Evolutionary conservation across 2,797 vertebrate species (phyloP).

Genomic region (Cyclura pinguis): DNA sequence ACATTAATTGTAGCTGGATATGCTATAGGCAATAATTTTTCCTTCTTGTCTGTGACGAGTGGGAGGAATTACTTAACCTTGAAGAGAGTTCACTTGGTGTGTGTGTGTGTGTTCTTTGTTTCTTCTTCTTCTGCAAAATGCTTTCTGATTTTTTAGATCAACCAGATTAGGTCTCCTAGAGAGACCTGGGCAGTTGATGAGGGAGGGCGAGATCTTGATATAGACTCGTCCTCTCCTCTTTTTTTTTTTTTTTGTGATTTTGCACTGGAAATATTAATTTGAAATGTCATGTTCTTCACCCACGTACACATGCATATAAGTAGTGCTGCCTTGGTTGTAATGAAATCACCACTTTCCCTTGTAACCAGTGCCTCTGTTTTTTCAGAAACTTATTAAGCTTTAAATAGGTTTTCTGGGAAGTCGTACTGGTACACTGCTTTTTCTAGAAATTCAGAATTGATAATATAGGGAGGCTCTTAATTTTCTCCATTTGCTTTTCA

Average conservation of each 20-base stretch:
- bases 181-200: not conserved
- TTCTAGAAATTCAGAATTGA: not conserved
- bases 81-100: slow-evolving; percentile 13
- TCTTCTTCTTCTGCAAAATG: not conserved
- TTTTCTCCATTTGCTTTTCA: not conserved
- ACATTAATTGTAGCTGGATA: slow-evolving; percentile 37
- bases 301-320: not conserved
- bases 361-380: not conserved
- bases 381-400: not conserved
- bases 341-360: not conserved
- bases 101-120: slow-evolving; percentile 15
- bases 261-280: not conserved
- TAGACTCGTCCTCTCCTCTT: not conserved
- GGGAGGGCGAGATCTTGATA: too few species aligned
- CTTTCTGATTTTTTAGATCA: slow-evolving; percentile 1
- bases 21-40: slow-evolving; percentile 43
- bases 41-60: slow-evolving; percentile 21
- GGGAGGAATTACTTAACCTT: slow-evolving; percentile 40
- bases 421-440: not conserved
- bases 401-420: slow-evolving; percentile 6
- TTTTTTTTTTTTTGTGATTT: not conserved
- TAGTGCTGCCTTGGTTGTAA: not conserved
- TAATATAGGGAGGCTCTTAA: not conserved
- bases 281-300: not conserved
- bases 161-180: not conserved